phyloP scores from a whole-genome alignment of 2,888 invertebrate genomes.

The Tetranychus truncatus region DNA sequence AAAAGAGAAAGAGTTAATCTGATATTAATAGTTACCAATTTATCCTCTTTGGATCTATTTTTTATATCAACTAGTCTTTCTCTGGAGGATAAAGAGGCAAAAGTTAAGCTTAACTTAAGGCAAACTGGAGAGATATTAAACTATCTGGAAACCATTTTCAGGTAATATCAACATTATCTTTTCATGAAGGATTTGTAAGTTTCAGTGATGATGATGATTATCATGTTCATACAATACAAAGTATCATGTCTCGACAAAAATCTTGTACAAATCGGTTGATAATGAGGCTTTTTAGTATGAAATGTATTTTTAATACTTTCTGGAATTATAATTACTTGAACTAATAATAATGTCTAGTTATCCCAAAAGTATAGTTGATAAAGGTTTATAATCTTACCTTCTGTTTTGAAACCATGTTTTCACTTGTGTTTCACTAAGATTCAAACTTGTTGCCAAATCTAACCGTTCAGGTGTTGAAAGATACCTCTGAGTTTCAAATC shows the following conservation, averaged over 20 bases:
- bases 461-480: slow-evolving; percentile 88
- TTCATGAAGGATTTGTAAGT: too few relatives aligned
- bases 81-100: neutral
- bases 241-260: too few relatives aligned
- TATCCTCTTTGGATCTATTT: too few relatives aligned
- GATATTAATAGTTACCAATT: neutral
- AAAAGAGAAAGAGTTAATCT: neutral
- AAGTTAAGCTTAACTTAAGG: neutral
- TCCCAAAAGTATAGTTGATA: too few relatives aligned
- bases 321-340: neutral
- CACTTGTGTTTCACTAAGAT: slow-evolving; percentile 66
- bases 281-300: too few relatives aligned
- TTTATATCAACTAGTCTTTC: neutral
- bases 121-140: too few relatives aligned
- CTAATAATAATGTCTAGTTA: neutral
- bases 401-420: slow-evolving; percentile 29
- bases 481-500: slow-evolving; percentile 78
- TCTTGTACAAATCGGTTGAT: too few relatives aligned
- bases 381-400: slow-evolving; percentile 15
- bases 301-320: neutral
- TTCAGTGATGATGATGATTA: too few relatives aligned
- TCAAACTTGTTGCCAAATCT: slow-evolving; percentile 75
- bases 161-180: too few relatives aligned
- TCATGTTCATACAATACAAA: too few relatives aligned
- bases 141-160: too few relatives aligned